These are phyloP conservation scores for Ardeotis arabs DNA, from an alignment of 2,113 vertebrate genomes.

Conservation along the genomic window DNA sequence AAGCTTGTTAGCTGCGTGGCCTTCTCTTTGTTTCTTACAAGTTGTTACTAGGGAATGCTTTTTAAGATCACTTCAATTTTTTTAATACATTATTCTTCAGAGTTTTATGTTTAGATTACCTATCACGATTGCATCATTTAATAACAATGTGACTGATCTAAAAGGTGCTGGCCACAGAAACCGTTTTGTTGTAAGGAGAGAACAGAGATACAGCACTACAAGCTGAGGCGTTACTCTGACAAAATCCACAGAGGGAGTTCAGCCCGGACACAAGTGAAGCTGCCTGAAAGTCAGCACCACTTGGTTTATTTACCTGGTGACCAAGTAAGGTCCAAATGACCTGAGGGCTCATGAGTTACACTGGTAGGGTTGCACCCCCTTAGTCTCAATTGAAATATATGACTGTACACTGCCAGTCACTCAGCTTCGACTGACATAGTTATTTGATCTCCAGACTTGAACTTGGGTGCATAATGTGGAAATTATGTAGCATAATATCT, in stretches of 20 bases:
- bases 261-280: background rate
- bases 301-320: background rate
- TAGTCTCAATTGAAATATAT: background rate
- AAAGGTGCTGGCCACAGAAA: background rate
- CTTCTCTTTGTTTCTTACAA: background rate
- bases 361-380: background rate
- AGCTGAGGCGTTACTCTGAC: background rate
- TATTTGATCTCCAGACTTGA: background rate
- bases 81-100: background rate
- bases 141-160: background rate
- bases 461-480: background rate
- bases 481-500: background rate
- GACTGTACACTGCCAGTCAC: background rate
- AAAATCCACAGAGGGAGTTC: background rate
- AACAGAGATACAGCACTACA: accelerated
- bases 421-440: background rate
- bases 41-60: background rate
- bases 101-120: background rate
- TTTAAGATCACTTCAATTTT: background rate
- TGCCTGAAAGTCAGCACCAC: background rate
- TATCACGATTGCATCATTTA: background rate
- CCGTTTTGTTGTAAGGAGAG: background rate
- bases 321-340: background rate
- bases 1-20: background rate
- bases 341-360: background rate